A percentile compares a stretch with the other conserved stretches of the same genome.
phyloP scores from a whole-genome alignment of 53 echinoderm and acorn worm genomes.

The Stichopus horrens region DNA sequence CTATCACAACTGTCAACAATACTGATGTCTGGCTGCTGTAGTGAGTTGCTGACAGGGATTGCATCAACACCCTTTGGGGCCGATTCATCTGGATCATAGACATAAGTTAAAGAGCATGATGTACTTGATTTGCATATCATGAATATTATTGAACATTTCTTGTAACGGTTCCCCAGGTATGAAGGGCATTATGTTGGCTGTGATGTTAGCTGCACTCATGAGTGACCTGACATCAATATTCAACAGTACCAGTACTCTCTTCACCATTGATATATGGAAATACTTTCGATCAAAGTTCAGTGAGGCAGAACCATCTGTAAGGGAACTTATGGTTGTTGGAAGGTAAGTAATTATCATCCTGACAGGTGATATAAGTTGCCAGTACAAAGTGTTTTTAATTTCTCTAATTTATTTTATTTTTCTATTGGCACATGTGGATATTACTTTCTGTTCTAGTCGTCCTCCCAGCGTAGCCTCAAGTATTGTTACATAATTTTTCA shows the following conservation, averaged over 20 bases:
- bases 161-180: constrained; percentile 52
- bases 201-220: constrained; percentile 92
- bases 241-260: constrained; percentile 90
- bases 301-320: constrained; percentile 57
- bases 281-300: constrained; percentile 57
- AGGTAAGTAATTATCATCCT: constrained; percentile 67
- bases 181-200: constrained; percentile 80
- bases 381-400: too few relatives aligned
- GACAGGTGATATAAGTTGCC: too few relatives aligned
- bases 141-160: neutral
- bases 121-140: neutral
- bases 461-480: too few relatives aligned
- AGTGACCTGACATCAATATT: constrained; percentile 93
- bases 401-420: too few relatives aligned
- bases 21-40: too few relatives aligned
- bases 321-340: constrained; percentile 82
- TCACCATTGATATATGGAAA: constrained; percentile 91
- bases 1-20: too few relatives aligned
- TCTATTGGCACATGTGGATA: too few relatives aligned
- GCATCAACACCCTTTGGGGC: too few relatives aligned
- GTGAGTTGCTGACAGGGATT: too few relatives aligned
- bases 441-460: too few relatives aligned
- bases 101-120: neutral
- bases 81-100: too few relatives aligned
- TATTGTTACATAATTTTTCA: too few relatives aligned